Evolutionary conservation across 1,140 invertebrate genomes (phyloP).

Genomic region (Eumaeus atala): DNA sequence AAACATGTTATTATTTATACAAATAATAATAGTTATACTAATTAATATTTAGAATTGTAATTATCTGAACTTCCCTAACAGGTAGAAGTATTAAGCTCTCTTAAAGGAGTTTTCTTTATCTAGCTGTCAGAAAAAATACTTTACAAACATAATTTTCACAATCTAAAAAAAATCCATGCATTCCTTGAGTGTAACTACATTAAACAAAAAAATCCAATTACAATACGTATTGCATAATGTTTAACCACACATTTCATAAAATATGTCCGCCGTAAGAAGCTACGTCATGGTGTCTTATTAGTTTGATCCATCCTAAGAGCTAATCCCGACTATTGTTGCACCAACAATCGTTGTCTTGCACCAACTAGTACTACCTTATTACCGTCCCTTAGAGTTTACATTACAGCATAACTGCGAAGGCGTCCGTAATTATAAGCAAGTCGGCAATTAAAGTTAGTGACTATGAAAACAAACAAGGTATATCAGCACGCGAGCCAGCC

Average conservation of each 20-base stretch:
- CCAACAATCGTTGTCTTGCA: neutral
- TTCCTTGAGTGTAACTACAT: no score
- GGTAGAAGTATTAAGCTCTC: no score
- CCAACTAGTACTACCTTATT: neutral
- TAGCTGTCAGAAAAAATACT: no score
- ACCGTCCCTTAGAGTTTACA: neutral
- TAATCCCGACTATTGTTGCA: constrained; percentile 8
- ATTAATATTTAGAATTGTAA: no score
- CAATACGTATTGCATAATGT: no score
- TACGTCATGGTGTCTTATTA: constrained; percentile 8
- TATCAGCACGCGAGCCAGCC: neutral
- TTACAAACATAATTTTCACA: no score
- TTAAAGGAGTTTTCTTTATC: no score
- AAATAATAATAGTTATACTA: no score
- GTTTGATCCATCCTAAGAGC: neutral
- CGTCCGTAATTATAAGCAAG: neutral
- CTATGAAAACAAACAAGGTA: constrained; percentile 15
- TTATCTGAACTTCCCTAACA: no score
- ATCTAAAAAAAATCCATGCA: no score
- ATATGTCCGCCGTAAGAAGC: neutral
- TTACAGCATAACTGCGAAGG: neutral
- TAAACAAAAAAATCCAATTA: no score
- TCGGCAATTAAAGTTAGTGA: constrained; percentile 12
- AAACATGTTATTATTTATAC: no score
- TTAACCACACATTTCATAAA: neutral